Percentiles rank a stretch among this genome's conserved stretches.
These are phyloP conservation scores for Temnothorax nylanderi DNA, from an alignment of 1,140 invertebrate species.

Conservation along the genomic window DNA sequence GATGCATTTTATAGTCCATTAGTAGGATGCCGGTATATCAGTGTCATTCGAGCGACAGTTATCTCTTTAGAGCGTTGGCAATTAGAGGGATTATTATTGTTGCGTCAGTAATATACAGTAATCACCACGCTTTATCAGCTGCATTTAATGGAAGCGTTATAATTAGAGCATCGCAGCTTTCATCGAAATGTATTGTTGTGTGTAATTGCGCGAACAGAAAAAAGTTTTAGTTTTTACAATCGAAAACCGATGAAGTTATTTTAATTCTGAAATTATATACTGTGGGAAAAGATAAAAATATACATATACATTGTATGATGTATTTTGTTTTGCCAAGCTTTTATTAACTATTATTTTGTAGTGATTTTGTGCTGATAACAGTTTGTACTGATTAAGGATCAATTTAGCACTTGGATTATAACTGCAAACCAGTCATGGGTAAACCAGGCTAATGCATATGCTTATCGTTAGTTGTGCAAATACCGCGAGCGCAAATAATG, in stretches of 20 bases:
- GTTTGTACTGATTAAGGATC: slow-evolving; percentile 16
- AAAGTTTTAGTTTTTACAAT: neutral
- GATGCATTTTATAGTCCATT: neutral
- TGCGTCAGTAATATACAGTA: slow-evolving; percentile 10
- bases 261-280: neutral
- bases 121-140: slow-evolving; percentile 30
- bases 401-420: slow-evolving; percentile 22
- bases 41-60: slow-evolving; percentile 1
- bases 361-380: neutral
- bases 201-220: neutral
- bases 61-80: slow-evolving; percentile 7
- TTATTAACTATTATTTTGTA: neutral
- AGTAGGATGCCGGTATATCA: neutral
- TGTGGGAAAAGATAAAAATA: neutral
- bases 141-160: neutral
- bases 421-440: neutral
- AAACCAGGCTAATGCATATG: slow-evolving; percentile 30
- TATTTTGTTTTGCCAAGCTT: neutral
- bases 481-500: slow-evolving; percentile 43
- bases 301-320: neutral
- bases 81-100: slow-evolving; percentile 35
- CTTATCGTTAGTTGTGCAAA: slow-evolving; percentile 45
- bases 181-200: neutral
- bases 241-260: neutral
- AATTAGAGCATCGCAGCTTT: slow-evolving; percentile 10